These are phyloP conservation scores for Taenioides sp. DNA, from an alignment of 2,797 vertebrate genomes.

Conservation along the genomic window DNA sequence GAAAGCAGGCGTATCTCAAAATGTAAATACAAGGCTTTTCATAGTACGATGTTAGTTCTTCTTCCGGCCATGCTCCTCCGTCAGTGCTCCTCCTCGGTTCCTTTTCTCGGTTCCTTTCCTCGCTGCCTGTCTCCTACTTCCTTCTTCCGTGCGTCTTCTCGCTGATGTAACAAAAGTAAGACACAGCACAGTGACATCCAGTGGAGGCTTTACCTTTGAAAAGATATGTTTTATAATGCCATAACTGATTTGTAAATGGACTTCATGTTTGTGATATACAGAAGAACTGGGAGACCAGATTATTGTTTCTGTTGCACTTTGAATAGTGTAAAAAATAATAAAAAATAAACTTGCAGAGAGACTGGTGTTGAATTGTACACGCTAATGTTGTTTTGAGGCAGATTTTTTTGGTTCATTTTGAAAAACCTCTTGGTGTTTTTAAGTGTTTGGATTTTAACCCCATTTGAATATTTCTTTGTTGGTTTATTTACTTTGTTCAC, in stretches of 20 bases:
- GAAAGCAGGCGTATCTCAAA: slow-evolving; percentile 60
- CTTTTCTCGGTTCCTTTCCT: slow-evolving; percentile 45
- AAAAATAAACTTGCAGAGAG: slow-evolving; percentile 21
- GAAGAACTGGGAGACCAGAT: slow-evolving; percentile 46
- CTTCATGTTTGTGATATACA: slow-evolving; percentile 71
- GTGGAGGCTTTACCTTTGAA: slow-evolving; percentile 53
- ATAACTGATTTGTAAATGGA: slow-evolving; percentile 73
- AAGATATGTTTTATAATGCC: slow-evolving; percentile 75
- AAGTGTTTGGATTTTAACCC: slow-evolving; percentile 62
- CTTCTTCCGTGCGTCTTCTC: slow-evolving; percentile 55
- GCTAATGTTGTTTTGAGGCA: slow-evolving; percentile 65
- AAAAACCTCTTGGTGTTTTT: slow-evolving; percentile 53
- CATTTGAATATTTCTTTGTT: slow-evolving; percentile 61
- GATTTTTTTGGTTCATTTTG: slow-evolving; percentile 53
- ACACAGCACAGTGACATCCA: slow-evolving; percentile 60
- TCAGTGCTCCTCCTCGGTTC: slow-evolving; percentile 54
- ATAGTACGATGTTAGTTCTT: slow-evolving; percentile 52
- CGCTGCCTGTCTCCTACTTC: slow-evolving; percentile 51
- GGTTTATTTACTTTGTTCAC: slow-evolving; percentile 50
- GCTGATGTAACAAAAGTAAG: slow-evolving; percentile 61
- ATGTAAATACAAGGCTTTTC: slow-evolving; percentile 70
- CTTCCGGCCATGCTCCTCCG: slow-evolving; percentile 43
- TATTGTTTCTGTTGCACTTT: slow-evolving; percentile 59
- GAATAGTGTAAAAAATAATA: slow-evolving; percentile 33
- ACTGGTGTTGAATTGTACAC: slow-evolving; percentile 61